Conservation (phyloP, 2,797 vertebrate genomes). For the Strix occidentalis region DNA sequence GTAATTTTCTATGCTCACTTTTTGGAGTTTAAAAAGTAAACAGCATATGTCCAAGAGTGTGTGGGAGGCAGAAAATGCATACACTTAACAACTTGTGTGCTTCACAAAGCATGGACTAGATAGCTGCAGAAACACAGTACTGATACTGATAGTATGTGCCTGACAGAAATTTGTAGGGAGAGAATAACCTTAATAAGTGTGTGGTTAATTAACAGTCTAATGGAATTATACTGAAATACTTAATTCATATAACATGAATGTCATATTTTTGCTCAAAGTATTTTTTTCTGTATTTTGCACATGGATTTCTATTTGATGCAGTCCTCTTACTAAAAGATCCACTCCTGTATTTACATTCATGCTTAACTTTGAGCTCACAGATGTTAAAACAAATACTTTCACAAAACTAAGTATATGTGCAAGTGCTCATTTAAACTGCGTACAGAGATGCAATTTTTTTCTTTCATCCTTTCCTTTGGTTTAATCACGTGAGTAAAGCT, state of each 20-base stretch:
- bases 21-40: slow-evolving; percentile 71
- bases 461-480: neutral
- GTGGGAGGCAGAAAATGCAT: slow-evolving; percentile 54
- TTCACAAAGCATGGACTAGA: slow-evolving; percentile 37
- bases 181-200: slow-evolving; percentile 31
- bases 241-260: neutral
- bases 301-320: neutral
- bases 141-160: slow-evolving; percentile 23
- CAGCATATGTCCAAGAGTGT: slow-evolving; percentile 64
- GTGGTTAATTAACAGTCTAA: slow-evolving; percentile 22
- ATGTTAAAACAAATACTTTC: neutral
- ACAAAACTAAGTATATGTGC: neutral
- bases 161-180: slow-evolving; percentile 13
- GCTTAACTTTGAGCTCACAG: neutral
- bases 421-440: neutral
- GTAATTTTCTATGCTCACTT: slow-evolving; percentile 65
- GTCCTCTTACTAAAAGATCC: neutral
- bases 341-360: neutral
- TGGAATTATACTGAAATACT: neutral
- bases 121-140: slow-evolving; percentile 34
- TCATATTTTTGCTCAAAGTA: neutral
- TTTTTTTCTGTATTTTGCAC: neutral
- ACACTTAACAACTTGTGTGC: slow-evolving; percentile 46
- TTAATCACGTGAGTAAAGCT: neutral
- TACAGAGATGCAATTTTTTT: neutral